phyloP scores from a whole-genome alignment of 2,888 invertebrate species.

The Eristalis pertinax region DNA sequence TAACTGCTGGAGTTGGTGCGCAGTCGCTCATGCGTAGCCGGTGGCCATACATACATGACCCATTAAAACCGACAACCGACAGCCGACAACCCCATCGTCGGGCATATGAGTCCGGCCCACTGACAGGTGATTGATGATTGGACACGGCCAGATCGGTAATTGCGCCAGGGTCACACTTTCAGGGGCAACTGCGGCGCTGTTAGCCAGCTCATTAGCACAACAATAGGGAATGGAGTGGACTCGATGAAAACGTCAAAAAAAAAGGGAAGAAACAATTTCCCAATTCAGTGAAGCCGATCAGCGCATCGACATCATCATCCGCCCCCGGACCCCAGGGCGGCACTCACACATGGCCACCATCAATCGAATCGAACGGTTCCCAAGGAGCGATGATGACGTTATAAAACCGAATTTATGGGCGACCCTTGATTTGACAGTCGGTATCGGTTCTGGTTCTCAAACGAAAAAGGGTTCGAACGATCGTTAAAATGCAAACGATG shows the following conservation, averaged over 20 bases:
- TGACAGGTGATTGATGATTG: conserved; percentile 70
- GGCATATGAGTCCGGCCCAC: conserved; percentile 46
- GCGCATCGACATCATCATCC: background rate
- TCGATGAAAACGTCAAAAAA: conserved; percentile 52
- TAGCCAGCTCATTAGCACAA: conserved; percentile 63
- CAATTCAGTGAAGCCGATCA: conserved; percentile 67
- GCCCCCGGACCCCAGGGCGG: background rate
- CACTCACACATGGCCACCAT: background rate
- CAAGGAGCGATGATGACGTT: conserved; percentile 68
- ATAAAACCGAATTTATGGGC: conserved; percentile 65
- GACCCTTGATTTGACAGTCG: conserved; percentile 67
- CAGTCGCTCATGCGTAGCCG: conserved; percentile 41
- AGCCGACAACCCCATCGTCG: conserved; percentile 19
- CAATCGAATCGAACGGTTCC: conserved; percentile 35
- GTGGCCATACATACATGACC: conserved; percentile 58
- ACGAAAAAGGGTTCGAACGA: conserved; percentile 23
- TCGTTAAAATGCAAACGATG: background rate
- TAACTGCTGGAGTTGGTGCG: conserved; percentile 49
- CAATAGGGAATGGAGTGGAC: background rate
- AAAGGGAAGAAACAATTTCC: conserved; percentile 44
- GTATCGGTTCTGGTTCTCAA: conserved; percentile 1
- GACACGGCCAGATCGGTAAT: conserved; percentile 34
- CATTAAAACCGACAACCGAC: conserved; percentile 51
- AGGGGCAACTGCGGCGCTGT: background rate
- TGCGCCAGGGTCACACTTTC: conserved; percentile 30